Percentiles rank a stretch among this genome's conserved stretches.
These are phyloP conservation scores for Passer domesticus DNA, from an alignment of 2,113 vertebrate species.

Conservation along the genomic window DNA sequence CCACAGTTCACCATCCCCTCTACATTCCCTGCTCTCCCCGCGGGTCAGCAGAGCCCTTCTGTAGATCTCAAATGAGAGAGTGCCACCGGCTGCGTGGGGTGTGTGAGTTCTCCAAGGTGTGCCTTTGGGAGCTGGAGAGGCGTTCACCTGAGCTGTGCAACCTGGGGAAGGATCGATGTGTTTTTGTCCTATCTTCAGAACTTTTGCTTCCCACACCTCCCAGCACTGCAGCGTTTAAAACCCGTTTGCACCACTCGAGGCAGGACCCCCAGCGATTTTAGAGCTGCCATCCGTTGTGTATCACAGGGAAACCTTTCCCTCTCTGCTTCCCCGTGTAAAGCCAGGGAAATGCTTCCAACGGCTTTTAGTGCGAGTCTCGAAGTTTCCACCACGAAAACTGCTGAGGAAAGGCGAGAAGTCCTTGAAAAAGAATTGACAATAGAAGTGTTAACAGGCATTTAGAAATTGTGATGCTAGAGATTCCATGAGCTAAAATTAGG, in stretches of 20 bases:
- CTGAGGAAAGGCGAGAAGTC: not conserved
- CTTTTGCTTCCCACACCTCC: not conserved
- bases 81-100: not conserved
- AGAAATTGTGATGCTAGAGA: not conserved
- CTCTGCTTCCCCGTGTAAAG: rapidly evolving
- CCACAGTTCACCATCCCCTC: not conserved
- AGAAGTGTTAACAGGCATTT: not conserved
- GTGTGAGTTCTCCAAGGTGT: not conserved
- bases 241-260: rapidly evolving
- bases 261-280: rapidly evolving
- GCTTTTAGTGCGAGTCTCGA: not conserved
- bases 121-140: not conserved
- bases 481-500: not conserved
- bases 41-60: not conserved
- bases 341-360: not conserved
- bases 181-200: not conserved
- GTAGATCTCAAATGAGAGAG: not conserved
- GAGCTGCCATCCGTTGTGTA: rapidly evolving
- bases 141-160: rapidly evolving
- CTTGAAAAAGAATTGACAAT: not conserved
- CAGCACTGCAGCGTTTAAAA: not conserved
- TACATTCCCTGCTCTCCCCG: too few species aligned
- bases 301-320: not conserved
- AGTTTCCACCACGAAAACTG: not conserved
- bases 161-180: not conserved